Evolutionary conservation across 2,113 vertebrate species (phyloP), one percentile per base, ranked within the genome.

Genomic region (Serinus canaria): DNA sequence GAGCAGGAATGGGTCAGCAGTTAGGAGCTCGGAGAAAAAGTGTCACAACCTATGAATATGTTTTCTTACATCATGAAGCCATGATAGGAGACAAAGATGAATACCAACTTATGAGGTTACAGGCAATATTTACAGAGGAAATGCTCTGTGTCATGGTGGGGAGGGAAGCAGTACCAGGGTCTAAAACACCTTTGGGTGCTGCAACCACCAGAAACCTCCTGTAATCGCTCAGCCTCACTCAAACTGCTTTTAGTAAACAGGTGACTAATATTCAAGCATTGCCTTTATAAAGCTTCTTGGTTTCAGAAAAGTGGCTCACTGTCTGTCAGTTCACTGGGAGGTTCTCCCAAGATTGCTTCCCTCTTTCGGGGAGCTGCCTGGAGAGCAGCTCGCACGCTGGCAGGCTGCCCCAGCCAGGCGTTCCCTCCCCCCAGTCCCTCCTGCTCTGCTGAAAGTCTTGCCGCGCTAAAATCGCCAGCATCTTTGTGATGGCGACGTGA

Each of bases 361-460:
- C 35, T 49, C 27, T 17, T 81, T 41, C 3, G 7, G 0, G 0
- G 56, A 60, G 62, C 30, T 37, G 35, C 47, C 16, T 2, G 24
- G 27, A 23, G 82, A 69, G 46, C n/a, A 13, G 20, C 66, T 52
- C 44, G 3, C 10, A 1, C 0, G 1, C 49, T 30, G 73, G 41
- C 70, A 58, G 68, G 41, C 47, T 60, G 1, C 6, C 1, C 13
- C 69, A 92, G 49, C 69, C 68, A 12, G 79, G 59, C 30, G 1
- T 25, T 66, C 13, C n/a, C 35, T 84, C 60, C 77, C 31, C 50
- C 39, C 39, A 19, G 68, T 8, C 49, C 64, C 60, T 44, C 62
- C 86, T 55, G 76, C 68, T 84, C 73, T 25, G 46, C 37, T 18
- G 18, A 1, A 13, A 27, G 15, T 53, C 43, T 16, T 5, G 58